Conservation (phyloP, 2,797 vertebrate genomes). For the Ispidina lecontei region DNA sequence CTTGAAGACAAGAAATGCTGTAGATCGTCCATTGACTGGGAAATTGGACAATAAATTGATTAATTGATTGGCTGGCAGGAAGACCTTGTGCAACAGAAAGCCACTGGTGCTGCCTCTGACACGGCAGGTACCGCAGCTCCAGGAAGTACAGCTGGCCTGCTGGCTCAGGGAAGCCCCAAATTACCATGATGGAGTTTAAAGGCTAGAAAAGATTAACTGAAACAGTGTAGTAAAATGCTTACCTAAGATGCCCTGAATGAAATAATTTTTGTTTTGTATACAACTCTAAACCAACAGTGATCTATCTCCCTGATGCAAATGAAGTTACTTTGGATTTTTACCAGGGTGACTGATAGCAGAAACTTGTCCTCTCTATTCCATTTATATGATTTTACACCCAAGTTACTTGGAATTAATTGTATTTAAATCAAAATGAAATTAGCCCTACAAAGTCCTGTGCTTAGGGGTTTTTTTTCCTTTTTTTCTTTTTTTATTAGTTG, state of each 20-base stretch:
- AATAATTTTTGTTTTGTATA: not conserved
- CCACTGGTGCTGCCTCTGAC: not conserved
- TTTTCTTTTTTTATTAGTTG: not conserved
- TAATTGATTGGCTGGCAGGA: slow-evolving; percentile 48
- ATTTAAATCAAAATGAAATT: not conserved
- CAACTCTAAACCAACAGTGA: not conserved
- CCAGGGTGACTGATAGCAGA: not conserved
- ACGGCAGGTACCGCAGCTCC: not conserved
- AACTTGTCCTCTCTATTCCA: not conserved
- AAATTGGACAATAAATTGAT: slow-evolving; percentile 55
- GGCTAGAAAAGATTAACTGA: slow-evolving; percentile 35
- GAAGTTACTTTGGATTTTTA: not conserved
- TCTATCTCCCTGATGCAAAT: not conserved
- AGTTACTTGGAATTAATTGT: not conserved
- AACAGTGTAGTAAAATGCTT: not conserved
- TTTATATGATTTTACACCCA: slow-evolving; percentile 18
- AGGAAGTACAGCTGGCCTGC: not conserved
- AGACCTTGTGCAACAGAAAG: not conserved
- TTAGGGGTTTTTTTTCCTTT: not conserved
- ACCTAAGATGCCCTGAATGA: not conserved
- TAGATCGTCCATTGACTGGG: not conserved
- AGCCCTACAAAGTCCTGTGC: not conserved
- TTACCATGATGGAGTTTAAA: not conserved
- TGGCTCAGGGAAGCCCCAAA: not conserved
- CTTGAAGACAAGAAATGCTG: not conserved